Evolutionary conservation across 2,888 invertebrate genomes (phyloP), one percentile per base, ranked within the genome.

Genomic region (Eulithis testata): DNA sequence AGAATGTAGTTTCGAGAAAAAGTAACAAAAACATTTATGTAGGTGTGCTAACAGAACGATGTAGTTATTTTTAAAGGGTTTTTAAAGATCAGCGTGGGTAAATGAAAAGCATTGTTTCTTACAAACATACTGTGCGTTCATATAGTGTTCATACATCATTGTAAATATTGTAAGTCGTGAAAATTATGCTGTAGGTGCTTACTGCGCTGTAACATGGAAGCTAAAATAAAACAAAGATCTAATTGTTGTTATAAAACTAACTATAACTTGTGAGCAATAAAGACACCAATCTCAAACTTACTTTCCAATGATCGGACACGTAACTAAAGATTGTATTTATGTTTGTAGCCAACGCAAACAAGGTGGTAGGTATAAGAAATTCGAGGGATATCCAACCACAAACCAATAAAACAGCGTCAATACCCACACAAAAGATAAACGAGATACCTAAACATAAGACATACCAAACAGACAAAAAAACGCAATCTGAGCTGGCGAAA

Each of bases 381-480:
- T 40, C 40, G 43, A 55, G 2, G 44, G 44, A 55, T 44, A 31
- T 56, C 47, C 52, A 55, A 47, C 51, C 47, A 52, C 53, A 65
- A 61, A 60, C 55, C 57, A 65, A 69, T 67, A 62, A 62, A 69
- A 31, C 36, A 53, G 27, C 44, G 55, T 57, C 56, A 68, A 63
- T 63, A 68, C 54, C 63, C 63, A 54, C 60, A 63, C 51, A 66
- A 64, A 65, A 65, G 37, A 65, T 58, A 60, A 61, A 64, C 50
- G 55, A 61, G 57, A 57, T 65, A 21, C 21, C 21, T 21, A 52
- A 40, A 66, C 68, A 67, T 65, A 61, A 58, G 49, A 64, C 69
- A 67, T 66, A 56, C 59, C 65, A 63, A 61, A 65, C 60, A 56
- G 64, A 65, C 66, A 68, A 70, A 72, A 67, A 68, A 68, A 70